phyloP scores from a whole-genome alignment of 2,797 vertebrate species.

The Pangasius larnaudii region DNA sequence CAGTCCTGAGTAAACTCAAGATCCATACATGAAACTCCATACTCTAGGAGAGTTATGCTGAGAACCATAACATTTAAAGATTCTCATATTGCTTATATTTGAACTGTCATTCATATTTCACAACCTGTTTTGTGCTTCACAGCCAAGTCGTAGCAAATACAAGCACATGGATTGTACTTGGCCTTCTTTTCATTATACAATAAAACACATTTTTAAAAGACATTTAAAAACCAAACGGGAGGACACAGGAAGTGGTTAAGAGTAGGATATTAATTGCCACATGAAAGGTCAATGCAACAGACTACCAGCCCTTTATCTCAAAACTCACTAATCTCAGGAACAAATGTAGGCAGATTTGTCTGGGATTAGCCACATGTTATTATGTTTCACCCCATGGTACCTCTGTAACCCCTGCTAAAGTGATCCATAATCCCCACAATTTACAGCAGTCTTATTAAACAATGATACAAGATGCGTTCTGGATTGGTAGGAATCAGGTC shows the following conservation, averaged over 20 bases:
- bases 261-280: conserved; percentile 31
- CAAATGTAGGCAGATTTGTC: conserved; percentile 72
- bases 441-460: conserved; percentile 72
- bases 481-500: conserved; percentile 73
- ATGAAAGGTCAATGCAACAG: conserved; percentile 7
- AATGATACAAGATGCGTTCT: conserved; percentile 74
- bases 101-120: not conserved
- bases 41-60: not conserved
- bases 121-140: not conserved
- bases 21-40: not conserved
- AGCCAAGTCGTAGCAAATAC: not conserved
- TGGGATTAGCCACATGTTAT: conserved; percentile 73
- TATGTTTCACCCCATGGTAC: conserved; percentile 53
- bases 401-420: conserved; percentile 43
- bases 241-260: conserved; percentile 20
- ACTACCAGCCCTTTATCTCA: conserved; percentile 46
- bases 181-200: not conserved
- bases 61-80: not conserved
- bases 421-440: conserved; percentile 73
- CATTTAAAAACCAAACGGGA: not conserved
- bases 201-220: not conserved
- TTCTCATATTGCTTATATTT: not conserved
- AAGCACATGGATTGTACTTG: not conserved
- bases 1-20: not conserved
- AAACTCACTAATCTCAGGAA: conserved; percentile 51